A percentile compares a stretch with the other conserved stretches of the same genome.
Evolutionary conservation across 2,888 invertebrate species (phyloP).

Genomic region (Dryobotodes eremita): DNA sequence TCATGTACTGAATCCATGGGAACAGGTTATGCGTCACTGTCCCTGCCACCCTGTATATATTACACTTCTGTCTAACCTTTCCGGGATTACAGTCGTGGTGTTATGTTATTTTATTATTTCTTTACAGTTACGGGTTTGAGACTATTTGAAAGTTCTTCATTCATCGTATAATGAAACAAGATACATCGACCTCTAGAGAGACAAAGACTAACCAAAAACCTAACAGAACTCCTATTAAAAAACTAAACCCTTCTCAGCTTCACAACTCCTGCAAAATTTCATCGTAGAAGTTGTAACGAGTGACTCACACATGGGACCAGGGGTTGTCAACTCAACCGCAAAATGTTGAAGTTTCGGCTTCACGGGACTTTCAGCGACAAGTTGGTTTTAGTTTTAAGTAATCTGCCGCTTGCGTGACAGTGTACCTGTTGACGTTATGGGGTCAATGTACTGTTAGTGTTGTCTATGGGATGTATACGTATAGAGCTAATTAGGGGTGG

Average conservation of each 20-base stretch:
- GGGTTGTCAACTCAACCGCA: conserved; percentile 55
- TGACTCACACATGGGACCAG: conserved; percentile 52
- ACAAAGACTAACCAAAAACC: background rate
- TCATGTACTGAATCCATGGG: too few relatives aligned
- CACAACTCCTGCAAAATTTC: conserved; percentile 42
- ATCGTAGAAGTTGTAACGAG: conserved; percentile 48
- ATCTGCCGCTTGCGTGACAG: conserved; percentile 44
- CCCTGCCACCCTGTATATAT: too few relatives aligned
- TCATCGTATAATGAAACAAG: background rate
- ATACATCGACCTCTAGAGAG: conserved; percentile 5
- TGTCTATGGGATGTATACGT: background rate
- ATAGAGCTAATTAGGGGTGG: background rate
- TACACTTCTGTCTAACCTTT: background rate
- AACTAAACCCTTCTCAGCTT: conserved; percentile 3
- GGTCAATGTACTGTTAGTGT: conserved; percentile 43
- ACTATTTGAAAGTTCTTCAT: too few relatives aligned
- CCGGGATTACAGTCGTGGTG: background rate
- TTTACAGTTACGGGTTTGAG: background rate
- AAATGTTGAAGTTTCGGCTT: conserved; percentile 59
- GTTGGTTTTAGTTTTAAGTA: conserved; percentile 61
- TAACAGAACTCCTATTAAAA: conserved; percentile 6
- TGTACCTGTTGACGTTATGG: conserved; percentile 53
- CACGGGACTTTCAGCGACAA: conserved; percentile 37
- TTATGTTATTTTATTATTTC: background rate
- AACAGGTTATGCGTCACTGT: too few relatives aligned